phyloP scores from a whole-genome alignment of 2,888 invertebrate genomes.

The Drosophila neoperkinsi region DNA sequence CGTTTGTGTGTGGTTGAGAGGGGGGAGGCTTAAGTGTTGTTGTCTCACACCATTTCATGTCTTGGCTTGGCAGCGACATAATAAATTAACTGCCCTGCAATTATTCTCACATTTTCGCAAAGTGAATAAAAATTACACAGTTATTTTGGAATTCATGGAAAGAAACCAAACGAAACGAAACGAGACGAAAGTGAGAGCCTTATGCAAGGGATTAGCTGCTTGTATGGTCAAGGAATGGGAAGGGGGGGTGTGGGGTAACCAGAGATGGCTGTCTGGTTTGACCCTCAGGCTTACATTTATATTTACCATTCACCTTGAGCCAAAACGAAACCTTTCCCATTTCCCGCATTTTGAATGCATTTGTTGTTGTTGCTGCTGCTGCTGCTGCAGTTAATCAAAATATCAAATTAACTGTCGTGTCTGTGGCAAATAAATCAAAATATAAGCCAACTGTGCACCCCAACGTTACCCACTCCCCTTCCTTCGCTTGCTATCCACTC shows the following conservation, averaged over 20 bases:
- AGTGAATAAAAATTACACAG: slow-evolving; percentile 77
- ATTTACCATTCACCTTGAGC: slow-evolving; percentile 9
- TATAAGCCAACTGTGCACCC: slow-evolving; percentile 48
- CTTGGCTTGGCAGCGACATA: slow-evolving; percentile 70
- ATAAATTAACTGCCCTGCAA: slow-evolving; percentile 80
- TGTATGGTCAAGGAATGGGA: background rate
- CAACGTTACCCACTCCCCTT: slow-evolving; percentile 14
- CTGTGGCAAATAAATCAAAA: slow-evolving; percentile 85
- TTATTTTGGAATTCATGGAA: slow-evolving; percentile 57
- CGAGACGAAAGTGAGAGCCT: slow-evolving; percentile 66
- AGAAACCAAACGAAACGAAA: slow-evolving; percentile 20
- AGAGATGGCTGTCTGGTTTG: slow-evolving; percentile 45
- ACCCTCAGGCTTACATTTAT: slow-evolving; percentile 25
- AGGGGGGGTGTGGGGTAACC: slow-evolving; percentile 3
- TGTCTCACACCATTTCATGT: slow-evolving; percentile 59
- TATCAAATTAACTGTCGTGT: slow-evolving; percentile 86
- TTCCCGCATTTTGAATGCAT: slow-evolving; percentile 25
- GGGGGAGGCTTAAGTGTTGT: slow-evolving; percentile 24
- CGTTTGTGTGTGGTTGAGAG: slow-evolving; percentile 19
- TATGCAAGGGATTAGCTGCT: slow-evolving; percentile 56
- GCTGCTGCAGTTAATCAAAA: slow-evolving; percentile 85
- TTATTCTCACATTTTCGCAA: slow-evolving; percentile 79
- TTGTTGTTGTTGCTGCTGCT: slow-evolving; percentile 44
- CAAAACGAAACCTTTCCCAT: slow-evolving; percentile 10
- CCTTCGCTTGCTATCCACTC: background rate